Percentiles rank a stretch among this genome's conserved stretches.
Evolutionary conservation across 2,797 vertebrate species (phyloP).

Genomic region (Coilia nasus): DNA sequence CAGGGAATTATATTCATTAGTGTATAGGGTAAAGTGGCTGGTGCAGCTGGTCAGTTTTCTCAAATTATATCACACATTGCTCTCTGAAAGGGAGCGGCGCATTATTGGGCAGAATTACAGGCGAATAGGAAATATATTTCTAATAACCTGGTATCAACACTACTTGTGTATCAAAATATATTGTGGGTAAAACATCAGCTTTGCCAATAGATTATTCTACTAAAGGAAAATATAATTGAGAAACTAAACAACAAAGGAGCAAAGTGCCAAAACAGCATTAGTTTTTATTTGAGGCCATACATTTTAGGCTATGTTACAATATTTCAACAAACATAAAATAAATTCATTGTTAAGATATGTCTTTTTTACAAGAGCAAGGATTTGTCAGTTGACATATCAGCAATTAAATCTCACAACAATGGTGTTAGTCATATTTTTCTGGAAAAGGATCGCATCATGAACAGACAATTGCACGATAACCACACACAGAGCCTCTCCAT

Average conservation of each 20-base stretch:
- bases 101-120: not conserved
- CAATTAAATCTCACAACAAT: conserved; percentile 41
- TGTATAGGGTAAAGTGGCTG: too few relatives aligned
- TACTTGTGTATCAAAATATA: not conserved
- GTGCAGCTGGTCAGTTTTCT: not conserved
- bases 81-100: not conserved
- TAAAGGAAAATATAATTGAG: not conserved
- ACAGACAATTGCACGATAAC: conserved; percentile 50
- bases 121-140: not conserved
- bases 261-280: not conserved
- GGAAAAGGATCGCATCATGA: conserved; percentile 39
- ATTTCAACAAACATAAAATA: conserved; percentile 21
- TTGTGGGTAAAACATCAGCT: not conserved
- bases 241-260: not conserved
- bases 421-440: conserved; percentile 47
- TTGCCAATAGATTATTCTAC: not conserved
- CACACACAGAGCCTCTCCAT: conserved; percentile 43
- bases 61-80: not conserved
- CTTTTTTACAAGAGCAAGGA: conserved; percentile 46
- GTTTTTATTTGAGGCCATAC: conserved; percentile 20
- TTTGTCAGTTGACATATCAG: conserved; percentile 21
- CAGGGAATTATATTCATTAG: not conserved
- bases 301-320: conserved; percentile 25
- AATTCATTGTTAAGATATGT: conserved; percentile 22
- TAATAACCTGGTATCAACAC: not conserved